These are phyloP conservation scores for Oscheius myriophilus DNA, from an alignment of 2,888 invertebrate genomes.

Conservation along the genomic window DNA sequence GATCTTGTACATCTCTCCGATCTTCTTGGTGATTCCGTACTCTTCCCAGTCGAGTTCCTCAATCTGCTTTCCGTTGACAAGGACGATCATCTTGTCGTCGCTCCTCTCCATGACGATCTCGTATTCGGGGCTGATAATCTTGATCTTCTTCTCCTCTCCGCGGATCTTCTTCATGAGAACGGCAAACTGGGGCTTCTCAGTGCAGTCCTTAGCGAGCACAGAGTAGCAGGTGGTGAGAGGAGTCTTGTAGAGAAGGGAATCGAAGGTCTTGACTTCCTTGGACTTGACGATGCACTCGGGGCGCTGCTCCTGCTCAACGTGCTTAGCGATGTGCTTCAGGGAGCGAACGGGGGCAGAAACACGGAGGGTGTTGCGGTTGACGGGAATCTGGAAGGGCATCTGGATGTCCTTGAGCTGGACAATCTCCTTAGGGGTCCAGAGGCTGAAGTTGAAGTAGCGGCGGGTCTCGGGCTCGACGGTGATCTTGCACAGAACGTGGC, in stretches of 20 bases:
- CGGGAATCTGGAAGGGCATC: constrained; percentile 44
- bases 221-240: constrained; percentile 70
- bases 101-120: not conserved
- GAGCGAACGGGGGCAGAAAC: constrained; percentile 31
- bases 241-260: constrained; percentile 62
- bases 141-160: constrained; percentile 59
- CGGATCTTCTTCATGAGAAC: constrained; percentile 69
- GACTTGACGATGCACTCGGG: constrained; percentile 45
- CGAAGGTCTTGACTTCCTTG: constrained; percentile 65
- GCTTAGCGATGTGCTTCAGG: constrained; percentile 35
- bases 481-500: constrained; percentile 41
- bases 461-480: constrained; percentile 44
- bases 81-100: not conserved
- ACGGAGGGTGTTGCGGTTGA: constrained; percentile 39
- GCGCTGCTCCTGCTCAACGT: constrained; percentile 34
- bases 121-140: constrained; percentile 45
- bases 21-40: constrained; percentile 23
- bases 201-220: constrained; percentile 73
- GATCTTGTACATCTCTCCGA: constrained; percentile 30
- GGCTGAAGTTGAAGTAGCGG: constrained; percentile 42
- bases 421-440: constrained; percentile 39
- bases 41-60: constrained; percentile 21
- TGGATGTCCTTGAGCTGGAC: constrained; percentile 35
- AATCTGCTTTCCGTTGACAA: not conserved
- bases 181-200: constrained; percentile 68